A percentile compares a stretch with the other conserved stretches of the same genome.
Conservation (phyloP, 2,113 vertebrate genomes). For the Opisthocomus hoazin region DNA sequence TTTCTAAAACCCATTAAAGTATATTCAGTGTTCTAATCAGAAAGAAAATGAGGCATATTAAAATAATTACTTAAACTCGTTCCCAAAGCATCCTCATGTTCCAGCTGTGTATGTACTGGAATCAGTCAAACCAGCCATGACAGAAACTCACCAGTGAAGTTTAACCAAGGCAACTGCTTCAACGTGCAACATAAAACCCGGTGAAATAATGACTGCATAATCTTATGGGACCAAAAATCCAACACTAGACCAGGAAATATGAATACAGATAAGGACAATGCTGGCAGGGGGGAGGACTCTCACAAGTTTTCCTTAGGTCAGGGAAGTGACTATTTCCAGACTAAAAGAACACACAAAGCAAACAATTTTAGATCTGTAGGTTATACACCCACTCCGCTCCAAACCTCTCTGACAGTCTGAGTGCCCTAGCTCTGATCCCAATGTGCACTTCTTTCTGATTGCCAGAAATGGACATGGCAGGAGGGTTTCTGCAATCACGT, state of each 20-base stretch:
- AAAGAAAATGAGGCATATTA: constrained; percentile 49
- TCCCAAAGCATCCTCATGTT: constrained; percentile 35
- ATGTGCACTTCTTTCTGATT: neutral
- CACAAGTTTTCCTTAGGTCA: neutral
- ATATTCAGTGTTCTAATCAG: constrained; percentile 40
- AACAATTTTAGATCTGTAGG: neutral
- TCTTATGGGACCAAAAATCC: neutral
- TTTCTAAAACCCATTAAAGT: constrained; percentile 47
- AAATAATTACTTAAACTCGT: constrained; percentile 49
- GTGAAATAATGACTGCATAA: neutral
- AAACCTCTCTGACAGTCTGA: neutral
- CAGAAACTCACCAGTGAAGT: neutral
- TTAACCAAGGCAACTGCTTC: neutral
- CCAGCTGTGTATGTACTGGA: neutral
- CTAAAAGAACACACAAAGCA: neutral
- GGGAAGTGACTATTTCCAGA: neutral
- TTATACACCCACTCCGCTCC: neutral
- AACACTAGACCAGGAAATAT: neutral
- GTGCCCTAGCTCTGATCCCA: neutral
- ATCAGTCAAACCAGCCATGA: constrained; percentile 4
- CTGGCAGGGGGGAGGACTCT: neutral
- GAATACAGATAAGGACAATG: neutral
- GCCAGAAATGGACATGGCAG: neutral
- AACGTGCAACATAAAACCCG: neutral
- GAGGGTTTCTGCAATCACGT: neutral